phyloP scores from a whole-genome alignment of 2,113 vertebrate species.

The Lepisosteus oculatus region DNA sequence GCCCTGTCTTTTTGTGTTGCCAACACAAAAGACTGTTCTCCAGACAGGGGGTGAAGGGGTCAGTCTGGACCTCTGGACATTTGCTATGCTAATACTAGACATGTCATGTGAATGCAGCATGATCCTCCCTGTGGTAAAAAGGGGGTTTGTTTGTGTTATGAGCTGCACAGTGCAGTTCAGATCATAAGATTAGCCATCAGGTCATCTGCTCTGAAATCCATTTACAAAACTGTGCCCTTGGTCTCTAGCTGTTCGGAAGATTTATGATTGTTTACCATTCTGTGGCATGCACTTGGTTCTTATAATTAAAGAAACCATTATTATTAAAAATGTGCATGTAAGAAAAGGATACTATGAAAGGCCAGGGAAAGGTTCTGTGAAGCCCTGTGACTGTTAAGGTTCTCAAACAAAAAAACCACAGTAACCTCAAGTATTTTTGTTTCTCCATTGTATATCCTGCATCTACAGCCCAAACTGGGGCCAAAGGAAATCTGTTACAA shows the following conservation, averaged over 20 bases:
- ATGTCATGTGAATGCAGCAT: slow-evolving; percentile 57
- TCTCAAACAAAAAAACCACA: slow-evolving; percentile 20
- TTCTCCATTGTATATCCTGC: slow-evolving; percentile 1
- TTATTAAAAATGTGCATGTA: slow-evolving; percentile 39
- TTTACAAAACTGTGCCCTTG: slow-evolving; percentile 62
- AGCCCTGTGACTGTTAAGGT: slow-evolving; percentile 28
- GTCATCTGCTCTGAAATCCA: slow-evolving; percentile 84
- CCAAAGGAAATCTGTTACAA: slow-evolving; percentile 2
- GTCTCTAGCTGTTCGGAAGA: slow-evolving; percentile 32
- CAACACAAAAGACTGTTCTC: slow-evolving; percentile 53
- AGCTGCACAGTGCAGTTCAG: slow-evolving; percentile 51
- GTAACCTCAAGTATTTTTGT: slow-evolving; percentile 6
- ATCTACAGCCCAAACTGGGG: neutral
- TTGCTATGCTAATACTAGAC: slow-evolving; percentile 48
- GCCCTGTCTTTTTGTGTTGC: slow-evolving; percentile 55
- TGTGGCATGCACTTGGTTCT: slow-evolving; percentile 35
- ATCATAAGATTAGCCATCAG: slow-evolving; percentile 81
- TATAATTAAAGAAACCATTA: slow-evolving; percentile 55
- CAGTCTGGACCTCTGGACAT: slow-evolving; percentile 82
- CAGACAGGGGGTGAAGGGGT: slow-evolving; percentile 68
- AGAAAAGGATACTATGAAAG: slow-evolving; percentile 33
- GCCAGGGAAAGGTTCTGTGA: slow-evolving; percentile 25
- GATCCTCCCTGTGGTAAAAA: slow-evolving; percentile 30
- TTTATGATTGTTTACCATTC: slow-evolving; percentile 34
- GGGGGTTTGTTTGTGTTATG: slow-evolving; percentile 35